A percentile compares a stretch with the other conserved stretches of the same genome.
phyloP scores from a whole-genome alignment of 2,888 invertebrate species.

The Synergus japonicus region DNA sequence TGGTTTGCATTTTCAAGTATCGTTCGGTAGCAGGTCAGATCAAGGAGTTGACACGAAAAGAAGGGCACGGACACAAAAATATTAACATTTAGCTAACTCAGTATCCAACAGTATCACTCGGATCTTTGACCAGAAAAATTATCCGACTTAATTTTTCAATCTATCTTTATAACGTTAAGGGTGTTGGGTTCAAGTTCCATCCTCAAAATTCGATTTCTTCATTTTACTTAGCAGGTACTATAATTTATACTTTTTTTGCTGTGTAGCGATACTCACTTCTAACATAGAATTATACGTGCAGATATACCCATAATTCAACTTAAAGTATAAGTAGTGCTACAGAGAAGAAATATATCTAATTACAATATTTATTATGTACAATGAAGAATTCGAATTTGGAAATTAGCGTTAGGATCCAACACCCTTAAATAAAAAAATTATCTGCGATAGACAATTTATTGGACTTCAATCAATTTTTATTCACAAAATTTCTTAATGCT shows the following conservation, averaged over 20 bases:
- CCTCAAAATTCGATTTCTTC: no score
- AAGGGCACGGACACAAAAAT: conserved; percentile 77
- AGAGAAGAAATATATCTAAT: no score
- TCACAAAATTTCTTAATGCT: conserved; percentile 22
- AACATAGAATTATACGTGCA: no score
- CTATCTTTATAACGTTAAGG: conserved; percentile 9
- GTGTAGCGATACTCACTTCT: no score
- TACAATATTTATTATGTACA: no score
- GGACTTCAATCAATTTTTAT: conserved; percentile 7
- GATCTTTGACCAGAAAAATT: conserved; percentile 2
- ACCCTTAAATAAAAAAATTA: conserved; percentile 41
- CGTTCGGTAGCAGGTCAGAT: conserved; percentile 71
- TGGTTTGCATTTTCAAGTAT: conserved; percentile 72
- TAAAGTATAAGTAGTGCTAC: no score
- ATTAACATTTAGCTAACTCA: conserved; percentile 74
- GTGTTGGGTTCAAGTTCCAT: no score
- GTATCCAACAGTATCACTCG: conserved; percentile 45
- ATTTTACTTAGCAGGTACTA: no score
- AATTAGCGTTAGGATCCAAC: no score
- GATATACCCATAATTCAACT: no score
- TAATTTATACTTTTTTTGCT: no score
- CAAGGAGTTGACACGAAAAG: conserved; percentile 76
- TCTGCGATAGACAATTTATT: neutral
- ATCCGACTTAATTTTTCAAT: conserved; percentile 44
- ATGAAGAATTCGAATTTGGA: no score